phyloP scores from a whole-genome alignment of 2,797 vertebrate species.

The Pangasius djambal region DNA sequence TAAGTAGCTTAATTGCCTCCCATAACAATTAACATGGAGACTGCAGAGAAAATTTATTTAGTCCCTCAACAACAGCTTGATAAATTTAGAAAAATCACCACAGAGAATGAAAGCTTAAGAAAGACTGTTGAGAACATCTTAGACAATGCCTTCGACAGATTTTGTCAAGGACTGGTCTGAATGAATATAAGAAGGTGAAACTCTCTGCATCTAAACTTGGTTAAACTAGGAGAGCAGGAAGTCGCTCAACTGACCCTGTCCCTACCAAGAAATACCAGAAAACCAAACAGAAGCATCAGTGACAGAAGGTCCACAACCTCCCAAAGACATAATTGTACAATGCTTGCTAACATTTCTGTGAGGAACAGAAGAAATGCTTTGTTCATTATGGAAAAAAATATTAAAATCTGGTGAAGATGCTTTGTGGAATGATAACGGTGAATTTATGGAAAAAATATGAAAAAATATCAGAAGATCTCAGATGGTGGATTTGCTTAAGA shows the following conservation, averaged over 20 bases:
- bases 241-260: neutral
- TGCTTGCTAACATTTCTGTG: neutral
- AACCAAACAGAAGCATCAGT: neutral
- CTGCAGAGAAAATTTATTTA: too few relatives aligned
- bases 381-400: conserved; percentile 28
- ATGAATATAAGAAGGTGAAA: too few relatives aligned
- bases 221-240: neutral
- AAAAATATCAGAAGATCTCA: neutral
- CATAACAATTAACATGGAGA: too few relatives aligned
- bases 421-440: neutral
- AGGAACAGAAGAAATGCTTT: conserved; percentile 9
- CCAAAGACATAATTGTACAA: neutral
- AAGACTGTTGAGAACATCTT: too few relatives aligned
- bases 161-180: neutral
- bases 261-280: neutral
- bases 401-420: neutral
- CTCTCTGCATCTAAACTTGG: neutral
- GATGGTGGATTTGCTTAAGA: conserved; percentile 25
- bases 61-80: too few relatives aligned
- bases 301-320: too few relatives aligned
- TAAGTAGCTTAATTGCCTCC: neutral
- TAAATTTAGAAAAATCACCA: too few relatives aligned
- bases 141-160: too few relatives aligned
- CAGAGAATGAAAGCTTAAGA: neutral
- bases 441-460: conserved; percentile 8